Percentiles rank a stretch among this genome's conserved stretches.
Conservation (phyloP, 1,140 invertebrate genomes). For the Drosophila guanche region DNA sequence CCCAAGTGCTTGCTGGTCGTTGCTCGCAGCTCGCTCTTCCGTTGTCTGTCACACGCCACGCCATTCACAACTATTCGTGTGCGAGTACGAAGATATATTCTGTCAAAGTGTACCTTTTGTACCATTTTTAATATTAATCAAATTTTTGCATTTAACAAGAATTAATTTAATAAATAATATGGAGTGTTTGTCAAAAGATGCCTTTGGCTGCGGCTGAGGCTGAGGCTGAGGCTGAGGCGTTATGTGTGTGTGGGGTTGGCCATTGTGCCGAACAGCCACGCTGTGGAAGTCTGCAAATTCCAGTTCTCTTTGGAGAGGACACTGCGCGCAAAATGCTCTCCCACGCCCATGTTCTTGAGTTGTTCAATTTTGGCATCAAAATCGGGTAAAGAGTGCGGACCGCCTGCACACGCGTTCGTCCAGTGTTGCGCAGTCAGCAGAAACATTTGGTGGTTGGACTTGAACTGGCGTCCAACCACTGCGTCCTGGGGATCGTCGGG, state of each 20-base stretch:
- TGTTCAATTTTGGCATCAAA: slow-evolving; percentile 92
- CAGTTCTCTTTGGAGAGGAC: slow-evolving; percentile 95
- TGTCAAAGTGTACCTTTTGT: no score
- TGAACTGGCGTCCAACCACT: slow-evolving; percentile 98
- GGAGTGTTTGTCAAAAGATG: no score
- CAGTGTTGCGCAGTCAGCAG: slow-evolving; percentile 95
- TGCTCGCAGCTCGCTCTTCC: background rate
- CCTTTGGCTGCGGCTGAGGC: no score
- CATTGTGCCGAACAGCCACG: slow-evolving; percentile 93
- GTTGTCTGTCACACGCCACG: slow-evolving; percentile 10
- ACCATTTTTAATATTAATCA: no score
- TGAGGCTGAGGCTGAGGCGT: no score
- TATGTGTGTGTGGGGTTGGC: background rate
- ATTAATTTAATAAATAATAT: no score
- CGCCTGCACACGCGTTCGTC: slow-evolving; percentile 97
- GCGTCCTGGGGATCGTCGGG: slow-evolving; percentile 98
- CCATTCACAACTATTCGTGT: no score
- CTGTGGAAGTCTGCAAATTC: slow-evolving; percentile 94
- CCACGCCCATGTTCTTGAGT: slow-evolving; percentile 94
- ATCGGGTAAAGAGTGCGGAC: slow-evolving; percentile 89
- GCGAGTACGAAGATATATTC: no score
- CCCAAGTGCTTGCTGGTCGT: background rate
- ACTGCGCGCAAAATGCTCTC: slow-evolving; percentile 91
- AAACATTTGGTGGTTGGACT: slow-evolving; percentile 94
- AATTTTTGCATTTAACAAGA: no score